These are phyloP conservation scores for Propithecus deckenii DNA, from an alignment of 2,797 vertebrate genomes.

Conservation along the genomic window DNA sequence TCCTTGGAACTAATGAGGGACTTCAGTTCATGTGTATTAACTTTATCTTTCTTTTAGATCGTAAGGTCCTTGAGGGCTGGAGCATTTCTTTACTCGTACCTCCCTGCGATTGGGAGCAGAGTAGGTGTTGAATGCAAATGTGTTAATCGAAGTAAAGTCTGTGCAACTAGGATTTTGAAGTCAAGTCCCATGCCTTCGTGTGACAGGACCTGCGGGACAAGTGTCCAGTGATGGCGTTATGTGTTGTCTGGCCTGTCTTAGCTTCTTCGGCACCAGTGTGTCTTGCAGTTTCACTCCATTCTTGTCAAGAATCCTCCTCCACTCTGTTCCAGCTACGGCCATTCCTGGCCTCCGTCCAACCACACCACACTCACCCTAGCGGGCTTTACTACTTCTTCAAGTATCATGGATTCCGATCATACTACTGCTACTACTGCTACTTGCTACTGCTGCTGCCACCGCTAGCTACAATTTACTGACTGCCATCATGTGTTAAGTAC, in stretches of 20 bases:
- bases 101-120: not conserved
- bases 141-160: not conserved
- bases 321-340: not conserved
- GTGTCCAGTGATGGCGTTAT: not conserved
- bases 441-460: fast-evolving
- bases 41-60: not conserved
- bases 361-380: not conserved
- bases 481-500: not conserved
- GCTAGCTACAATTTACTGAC: not conserved
- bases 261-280: not conserved
- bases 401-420: not conserved
- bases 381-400: not conserved
- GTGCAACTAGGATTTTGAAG: not conserved
- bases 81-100: not conserved
- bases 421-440: too few relatives aligned
- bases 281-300: not conserved
- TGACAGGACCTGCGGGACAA: not conserved
- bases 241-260: not conserved
- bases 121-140: not conserved
- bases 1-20: not conserved
- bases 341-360: not conserved
- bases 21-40: not conserved
- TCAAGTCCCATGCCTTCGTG: not conserved
- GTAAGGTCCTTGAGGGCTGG: not conserved
- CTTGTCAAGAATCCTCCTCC: not conserved